These are phyloP conservation scores for Propithecus coquereli DNA, from an alignment of 2,113 vertebrate genomes.

Conservation along the genomic window DNA sequence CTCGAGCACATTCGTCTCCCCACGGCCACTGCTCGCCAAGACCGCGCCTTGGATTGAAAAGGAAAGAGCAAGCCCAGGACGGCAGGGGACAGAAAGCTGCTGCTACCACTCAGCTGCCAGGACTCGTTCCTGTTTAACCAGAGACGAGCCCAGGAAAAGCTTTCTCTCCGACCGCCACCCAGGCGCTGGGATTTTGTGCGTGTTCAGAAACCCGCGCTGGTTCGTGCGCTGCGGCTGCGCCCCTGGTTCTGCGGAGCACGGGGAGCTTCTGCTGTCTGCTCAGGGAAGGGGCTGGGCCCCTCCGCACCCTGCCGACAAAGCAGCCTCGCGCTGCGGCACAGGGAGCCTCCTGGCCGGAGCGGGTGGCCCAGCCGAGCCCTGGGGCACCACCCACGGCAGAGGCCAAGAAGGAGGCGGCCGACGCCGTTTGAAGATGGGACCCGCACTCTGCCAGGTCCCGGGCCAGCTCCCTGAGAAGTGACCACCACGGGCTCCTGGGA, in stretches of 20 bases:
- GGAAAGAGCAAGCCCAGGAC: background rate
- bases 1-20: no score
- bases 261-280: background rate
- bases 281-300: background rate
- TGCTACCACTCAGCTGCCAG: no score
- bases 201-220: background rate
- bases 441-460: background rate
- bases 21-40: background rate
- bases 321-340: background rate
- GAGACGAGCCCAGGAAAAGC: background rate
- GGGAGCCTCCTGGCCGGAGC: background rate
- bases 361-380: no score
- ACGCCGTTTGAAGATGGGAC: background rate
- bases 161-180: rapidly evolving
- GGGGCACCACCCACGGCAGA: background rate
- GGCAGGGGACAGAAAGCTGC: background rate
- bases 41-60: background rate
- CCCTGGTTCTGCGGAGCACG: rapidly evolving
- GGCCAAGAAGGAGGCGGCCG: background rate
- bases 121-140: background rate
- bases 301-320: background rate
- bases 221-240: background rate
- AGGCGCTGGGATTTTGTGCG: rapidly evolving
- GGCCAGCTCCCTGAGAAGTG: background rate
- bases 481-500: background rate